Evolutionary conservation across 2,888 invertebrate species (phyloP).

Genomic region (Zygogramma bicolorata): DNA sequence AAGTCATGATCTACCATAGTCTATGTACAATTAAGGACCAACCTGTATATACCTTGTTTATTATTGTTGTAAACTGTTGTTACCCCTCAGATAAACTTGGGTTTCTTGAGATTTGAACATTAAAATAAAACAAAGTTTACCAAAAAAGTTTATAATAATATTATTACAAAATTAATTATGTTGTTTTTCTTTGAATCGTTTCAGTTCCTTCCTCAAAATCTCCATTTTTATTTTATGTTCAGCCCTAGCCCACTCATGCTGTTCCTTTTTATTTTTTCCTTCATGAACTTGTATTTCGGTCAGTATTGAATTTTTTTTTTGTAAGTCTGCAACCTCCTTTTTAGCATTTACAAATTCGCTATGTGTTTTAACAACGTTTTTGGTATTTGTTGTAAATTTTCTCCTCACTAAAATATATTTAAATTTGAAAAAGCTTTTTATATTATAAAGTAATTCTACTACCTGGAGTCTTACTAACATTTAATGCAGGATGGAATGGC

Average conservation of each 20-base stretch:
- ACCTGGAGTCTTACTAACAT: neutral
- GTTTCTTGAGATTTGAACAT: neutral
- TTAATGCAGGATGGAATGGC: neutral
- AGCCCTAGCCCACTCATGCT: neutral
- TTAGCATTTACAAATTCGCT: neutral
- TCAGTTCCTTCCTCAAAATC: neutral
- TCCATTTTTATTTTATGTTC: neutral
- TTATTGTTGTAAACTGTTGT: neutral
- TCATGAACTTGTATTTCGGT: neutral
- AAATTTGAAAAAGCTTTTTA: neutral
- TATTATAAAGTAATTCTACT: neutral
- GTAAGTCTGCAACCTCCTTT: neutral
- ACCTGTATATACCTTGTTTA: neutral
- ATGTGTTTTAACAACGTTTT: neutral
- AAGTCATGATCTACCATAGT: neutral
- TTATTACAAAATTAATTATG: neutral
- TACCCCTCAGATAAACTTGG: neutral
- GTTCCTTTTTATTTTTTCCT: neutral
- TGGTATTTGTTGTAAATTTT: too few relatives aligned
- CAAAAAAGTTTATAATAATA: neutral
- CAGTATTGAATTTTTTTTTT: neutral
- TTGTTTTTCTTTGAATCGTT: neutral
- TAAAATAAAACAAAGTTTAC: neutral
- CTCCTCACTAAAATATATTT: too few relatives aligned
- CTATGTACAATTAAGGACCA: neutral